A percentile compares a stretch with the other conserved stretches of the same genome.
Conservation (phyloP, 2,888 invertebrate genomes). For the Deroplatys truncata region DNA sequence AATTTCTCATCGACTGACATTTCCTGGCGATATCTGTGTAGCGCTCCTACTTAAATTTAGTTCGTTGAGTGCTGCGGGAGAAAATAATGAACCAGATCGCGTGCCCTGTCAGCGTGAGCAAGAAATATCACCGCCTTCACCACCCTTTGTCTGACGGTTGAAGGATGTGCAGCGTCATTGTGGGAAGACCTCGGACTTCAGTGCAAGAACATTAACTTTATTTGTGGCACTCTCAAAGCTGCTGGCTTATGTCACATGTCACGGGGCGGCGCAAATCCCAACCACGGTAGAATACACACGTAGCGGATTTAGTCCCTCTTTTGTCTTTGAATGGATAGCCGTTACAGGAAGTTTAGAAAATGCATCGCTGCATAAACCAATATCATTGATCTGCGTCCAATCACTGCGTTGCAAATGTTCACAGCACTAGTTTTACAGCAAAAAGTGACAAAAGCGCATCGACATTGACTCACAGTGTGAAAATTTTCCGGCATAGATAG, state of each 20-base stretch:
- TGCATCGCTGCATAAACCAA: no score
- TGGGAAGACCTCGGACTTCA: neutral
- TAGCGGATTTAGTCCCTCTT: neutral
- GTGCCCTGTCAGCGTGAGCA: neutral
- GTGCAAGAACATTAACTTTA: neutral
- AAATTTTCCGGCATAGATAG: no score
- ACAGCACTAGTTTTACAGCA: no score
- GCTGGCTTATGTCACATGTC: neutral
- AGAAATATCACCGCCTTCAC: neutral
- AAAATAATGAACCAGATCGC: neutral
- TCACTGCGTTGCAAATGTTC: no score
- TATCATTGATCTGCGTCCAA: no score
- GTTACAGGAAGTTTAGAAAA: no score
- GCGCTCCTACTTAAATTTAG: neutral
- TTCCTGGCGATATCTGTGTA: neutral
- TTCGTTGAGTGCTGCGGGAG: neutral
- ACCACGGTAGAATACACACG: neutral
- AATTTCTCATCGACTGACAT: neutral
- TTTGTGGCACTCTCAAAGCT: neutral
- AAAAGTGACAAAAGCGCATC: no score
- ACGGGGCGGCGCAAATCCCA: neutral
- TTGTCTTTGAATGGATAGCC: neutral
- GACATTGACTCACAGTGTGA: no score
- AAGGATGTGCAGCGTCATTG: neutral
- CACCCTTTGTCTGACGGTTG: neutral